These are phyloP conservation scores for Aromia moschata DNA, from an alignment of 2,888 invertebrate genomes.

Conservation along the genomic window DNA sequence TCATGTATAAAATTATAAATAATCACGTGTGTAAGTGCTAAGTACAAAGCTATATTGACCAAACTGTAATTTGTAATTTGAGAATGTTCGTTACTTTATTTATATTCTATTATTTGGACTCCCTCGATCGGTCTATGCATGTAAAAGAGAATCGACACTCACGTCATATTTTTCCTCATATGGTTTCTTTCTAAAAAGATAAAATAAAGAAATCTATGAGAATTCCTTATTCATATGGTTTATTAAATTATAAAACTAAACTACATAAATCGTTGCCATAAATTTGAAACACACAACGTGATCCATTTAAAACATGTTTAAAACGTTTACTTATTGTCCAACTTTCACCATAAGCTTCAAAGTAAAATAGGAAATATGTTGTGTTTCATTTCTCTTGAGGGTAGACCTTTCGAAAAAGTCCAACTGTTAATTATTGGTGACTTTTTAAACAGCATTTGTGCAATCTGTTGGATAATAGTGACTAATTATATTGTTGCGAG, in stretches of 20 bases:
- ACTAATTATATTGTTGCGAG: conserved; percentile 10
- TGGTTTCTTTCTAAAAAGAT: no score
- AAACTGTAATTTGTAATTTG: conserved; percentile 27
- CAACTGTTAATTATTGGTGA: conserved; percentile 7
- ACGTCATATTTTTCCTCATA: no score
- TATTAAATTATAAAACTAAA: no score
- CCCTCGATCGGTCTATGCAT: background rate
- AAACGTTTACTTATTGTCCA: no score
- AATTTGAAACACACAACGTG: no score
- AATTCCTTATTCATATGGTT: no score
- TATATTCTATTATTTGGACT: conserved; percentile 1
- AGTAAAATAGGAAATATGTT: no score
- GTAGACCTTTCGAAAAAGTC: conserved; percentile 2
- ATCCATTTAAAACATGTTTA: no score
- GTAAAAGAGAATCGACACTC: background rate
- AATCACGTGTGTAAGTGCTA: conserved; percentile 40
- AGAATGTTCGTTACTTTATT: conserved; percentile 9
- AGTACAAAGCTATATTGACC: conserved; percentile 48
- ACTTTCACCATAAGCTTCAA: no score
- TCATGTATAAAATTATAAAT: conserved; percentile 42
- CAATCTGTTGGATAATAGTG: conserved; percentile 18
- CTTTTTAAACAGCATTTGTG: conserved; percentile 5
- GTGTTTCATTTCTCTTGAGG: no score
- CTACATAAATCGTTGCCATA: no score
- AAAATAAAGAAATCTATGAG: no score